These are phyloP conservation scores for Sarcophaga subvicina DNA, from an alignment of 2,888 invertebrate genomes.

Conservation along the genomic window DNA sequence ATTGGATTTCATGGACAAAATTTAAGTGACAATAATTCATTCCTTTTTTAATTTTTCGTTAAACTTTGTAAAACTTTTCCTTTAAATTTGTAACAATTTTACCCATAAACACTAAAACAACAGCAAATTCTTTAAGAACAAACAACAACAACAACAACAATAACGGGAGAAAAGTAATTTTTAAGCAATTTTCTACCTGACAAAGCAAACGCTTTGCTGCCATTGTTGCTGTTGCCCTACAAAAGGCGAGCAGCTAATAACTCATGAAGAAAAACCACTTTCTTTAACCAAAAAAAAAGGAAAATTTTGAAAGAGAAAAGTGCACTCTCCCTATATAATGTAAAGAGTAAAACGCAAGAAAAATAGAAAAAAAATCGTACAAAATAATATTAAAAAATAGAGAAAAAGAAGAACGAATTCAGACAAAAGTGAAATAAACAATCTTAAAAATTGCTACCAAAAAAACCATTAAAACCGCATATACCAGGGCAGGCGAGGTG, in stretches of 20 bases:
- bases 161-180: slow-evolving; percentile 46
- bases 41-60: background rate
- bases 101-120: background rate
- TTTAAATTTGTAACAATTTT: background rate
- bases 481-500: slow-evolving; percentile 23
- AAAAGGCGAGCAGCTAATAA: slow-evolving; percentile 65
- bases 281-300: slow-evolving; percentile 45
- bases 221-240: slow-evolving; percentile 55
- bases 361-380: slow-evolving; percentile 17
- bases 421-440: slow-evolving; percentile 61
- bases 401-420: background rate
- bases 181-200: slow-evolving; percentile 67
- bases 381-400: slow-evolving; percentile 40
- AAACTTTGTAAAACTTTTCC: background rate
- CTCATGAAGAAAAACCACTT: slow-evolving; percentile 67
- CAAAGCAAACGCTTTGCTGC: slow-evolving; percentile 31
- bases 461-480: slow-evolving; percentile 61
- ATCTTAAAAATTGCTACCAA: slow-evolving; percentile 61
- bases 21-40: too few species aligned
- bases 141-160: background rate
- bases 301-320: slow-evolving; percentile 23
- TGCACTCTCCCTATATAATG: slow-evolving; percentile 18
- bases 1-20: too few species aligned
- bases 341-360: slow-evolving; percentile 36
- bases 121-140: slow-evolving; percentile 17